These are phyloP conservation scores for Apis cerana DNA, from an alignment of 1,140 invertebrate species.

Conservation along the genomic window DNA sequence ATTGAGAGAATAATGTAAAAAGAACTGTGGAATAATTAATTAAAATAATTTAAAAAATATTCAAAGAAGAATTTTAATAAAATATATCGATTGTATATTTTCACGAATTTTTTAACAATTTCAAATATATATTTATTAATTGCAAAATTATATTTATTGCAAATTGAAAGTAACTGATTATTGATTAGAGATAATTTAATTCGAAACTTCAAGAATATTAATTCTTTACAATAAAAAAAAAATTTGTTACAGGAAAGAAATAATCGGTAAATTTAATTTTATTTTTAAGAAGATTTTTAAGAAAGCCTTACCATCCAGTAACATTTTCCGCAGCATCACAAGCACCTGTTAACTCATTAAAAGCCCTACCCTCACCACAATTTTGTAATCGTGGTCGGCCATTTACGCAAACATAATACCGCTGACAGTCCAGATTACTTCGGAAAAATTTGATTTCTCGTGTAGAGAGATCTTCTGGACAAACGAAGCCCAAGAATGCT, in stretches of 20 bases:
- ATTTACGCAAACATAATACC: slow-evolving; percentile 91
- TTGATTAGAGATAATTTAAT: too few species aligned
- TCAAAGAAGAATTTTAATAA: background rate
- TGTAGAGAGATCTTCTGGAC: slow-evolving; percentile 80
- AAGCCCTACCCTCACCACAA: slow-evolving; percentile 90
- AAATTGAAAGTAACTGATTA: too few species aligned
- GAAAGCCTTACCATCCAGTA: slow-evolving; percentile 83
- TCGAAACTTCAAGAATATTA: too few species aligned
- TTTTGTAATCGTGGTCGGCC: slow-evolving; percentile 86
- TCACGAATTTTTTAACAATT: too few species aligned
- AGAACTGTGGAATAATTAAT: background rate
- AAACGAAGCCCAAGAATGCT: slow-evolving; percentile 87
- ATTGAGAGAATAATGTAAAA: background rate
- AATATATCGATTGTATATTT: background rate
- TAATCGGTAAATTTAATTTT: background rate
- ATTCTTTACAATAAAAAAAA: too few species aligned
- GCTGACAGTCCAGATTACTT: slow-evolving; percentile 87
- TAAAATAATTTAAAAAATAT: background rate
- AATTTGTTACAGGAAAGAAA: too few species aligned
- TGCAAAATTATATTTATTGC: too few species aligned
- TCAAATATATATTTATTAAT: too few species aligned
- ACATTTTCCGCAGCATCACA: slow-evolving; percentile 91
- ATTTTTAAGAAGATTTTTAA: background rate
- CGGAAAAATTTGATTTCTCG: slow-evolving; percentile 81
- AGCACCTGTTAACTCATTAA: slow-evolving; percentile 87